Evolutionary conservation across 1,140 invertebrate genomes (phyloP), one percentile per base, ranked within the genome.

Genomic region (Zophobas morio): DNA sequence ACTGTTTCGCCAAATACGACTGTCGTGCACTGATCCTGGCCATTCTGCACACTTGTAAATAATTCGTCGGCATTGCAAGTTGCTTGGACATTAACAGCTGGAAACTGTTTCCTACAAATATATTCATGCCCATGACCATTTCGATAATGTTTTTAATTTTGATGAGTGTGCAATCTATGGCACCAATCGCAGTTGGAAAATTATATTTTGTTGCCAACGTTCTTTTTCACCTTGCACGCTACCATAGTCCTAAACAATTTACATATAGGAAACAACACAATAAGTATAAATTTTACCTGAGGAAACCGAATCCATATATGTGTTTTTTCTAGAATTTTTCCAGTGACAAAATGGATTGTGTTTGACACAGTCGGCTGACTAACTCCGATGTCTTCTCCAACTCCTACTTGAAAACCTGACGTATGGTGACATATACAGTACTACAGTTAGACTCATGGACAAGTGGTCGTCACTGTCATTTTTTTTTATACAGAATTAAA

Each of bases 31-130:
- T 1, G 57, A 63, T 34, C 54, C 54, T 35, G 54, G 54, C 57
- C 57, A 63, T 40, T 63, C 57, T 20, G 57, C 57, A 51, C 57
- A 63, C 57, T 63, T 37, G 57, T 63, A 63, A 40, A 63, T n/a
- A 63, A 39, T 63, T 63, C 57, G n/a, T 39, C 40, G 1, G 2
- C 34, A n/a, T 63, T 63, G 32, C 57, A 37, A 40, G 57, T 63
- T 63, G 57, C 57, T 20, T 63, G 57, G 1, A 40, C 57, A 63
- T 63, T 63, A 63, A 63, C 40, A 1, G 37, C 57, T n/a, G 57
- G 34, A 63, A 63, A 63, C 1, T 63, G 34, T 37, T 63, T 63
- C 32, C 37, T 1, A 8, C 54, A 63, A 20, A 63, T 63, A 63
- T 63, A 63, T 39, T 63, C 57, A 63, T 63, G 37, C 3, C 57